These are phyloP conservation scores for Ophioninae sp. DNA, from an alignment of 2,888 invertebrate genomes.

Conservation along the genomic window DNA sequence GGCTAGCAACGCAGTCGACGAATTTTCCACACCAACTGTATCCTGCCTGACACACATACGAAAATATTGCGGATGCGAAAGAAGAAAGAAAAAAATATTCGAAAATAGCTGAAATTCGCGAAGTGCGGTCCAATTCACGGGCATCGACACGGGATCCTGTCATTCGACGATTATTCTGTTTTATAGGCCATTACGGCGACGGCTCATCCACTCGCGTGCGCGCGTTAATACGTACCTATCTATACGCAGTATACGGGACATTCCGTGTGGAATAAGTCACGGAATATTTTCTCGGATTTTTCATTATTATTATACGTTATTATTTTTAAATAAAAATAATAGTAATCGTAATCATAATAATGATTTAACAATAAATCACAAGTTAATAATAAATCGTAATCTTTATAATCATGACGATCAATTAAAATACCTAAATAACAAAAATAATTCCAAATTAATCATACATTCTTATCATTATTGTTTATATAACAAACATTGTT, in stretches of 20 bases:
- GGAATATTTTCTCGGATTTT: not conserved
- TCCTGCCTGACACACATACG: not conserved
- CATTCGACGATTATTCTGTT: slow-evolving; percentile 57
- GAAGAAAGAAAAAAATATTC: not conserved
- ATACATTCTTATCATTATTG: not conserved
- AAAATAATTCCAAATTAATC: not conserved
- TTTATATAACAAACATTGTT: not conserved
- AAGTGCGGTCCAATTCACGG: slow-evolving; percentile 2
- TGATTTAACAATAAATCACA: not conserved
- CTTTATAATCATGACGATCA: not conserved
- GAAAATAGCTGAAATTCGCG: slow-evolving; percentile 2
- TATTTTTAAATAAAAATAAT: not conserved
- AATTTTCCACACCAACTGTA: not conserved
- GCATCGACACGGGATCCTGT: slow-evolving; percentile 29
- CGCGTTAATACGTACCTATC: not conserved
- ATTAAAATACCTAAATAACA: not conserved
- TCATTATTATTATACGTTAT: not conserved
- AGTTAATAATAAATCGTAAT: not conserved
- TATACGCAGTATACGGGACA: not conserved
- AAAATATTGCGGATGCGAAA: not conserved
- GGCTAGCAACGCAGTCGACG: not conserved
- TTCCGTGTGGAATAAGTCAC: not conserved
- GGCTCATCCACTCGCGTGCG: slow-evolving; percentile 11
- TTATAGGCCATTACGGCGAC: slow-evolving; percentile 43
- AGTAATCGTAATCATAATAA: not conserved